Evolutionary conservation across 2,888 invertebrate genomes (phyloP), one percentile per base, ranked within the genome.

Genomic region (Netelia inedita): DNA sequence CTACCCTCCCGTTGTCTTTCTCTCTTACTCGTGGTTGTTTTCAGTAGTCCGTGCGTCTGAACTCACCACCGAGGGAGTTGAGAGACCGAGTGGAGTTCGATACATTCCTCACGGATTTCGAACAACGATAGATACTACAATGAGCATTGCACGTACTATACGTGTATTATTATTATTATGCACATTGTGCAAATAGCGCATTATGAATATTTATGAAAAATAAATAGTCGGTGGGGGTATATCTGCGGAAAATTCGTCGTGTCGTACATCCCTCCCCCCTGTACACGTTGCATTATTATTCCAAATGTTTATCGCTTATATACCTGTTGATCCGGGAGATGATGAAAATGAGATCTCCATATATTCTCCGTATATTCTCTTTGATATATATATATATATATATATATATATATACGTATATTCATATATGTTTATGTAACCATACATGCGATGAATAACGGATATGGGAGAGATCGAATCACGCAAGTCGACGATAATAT

Each of bases 271-370:
- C 19, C 5, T 2, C 28, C 35, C 9, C 1, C n/a, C 53, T 28
- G n/a, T 21, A 57, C 43, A 35, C 16, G 41, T n/a, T 23, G 23
- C 57, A 28, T 72, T 72, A 23, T 66, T 66, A 57, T 72, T 72
- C 14, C 66, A 78, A 73, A 78, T 82, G 78, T 82, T 79, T 78
- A 78, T 78, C 61, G 55, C 23, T 55, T 43, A 68, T 72, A 66
- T 55, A 78, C 78, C 73, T 79, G 82, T 82, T 82, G 82, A 79
- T 63, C 46, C 79, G 53, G 41, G 63, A 69, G 23, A 50, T 43
- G 55, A 76, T 68, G 59, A 68, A 71, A 76, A 63, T 76, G 16
- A 66, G 63, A 81, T 81, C 59, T 80, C 59, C 66, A 68, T 74
- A 63, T 50, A 50, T 50, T n/a, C 50, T n/a, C 11, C n/a, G 50